Conservation (phyloP, 2,113 vertebrate species). For the Xiphophorus hellerii region DNA sequence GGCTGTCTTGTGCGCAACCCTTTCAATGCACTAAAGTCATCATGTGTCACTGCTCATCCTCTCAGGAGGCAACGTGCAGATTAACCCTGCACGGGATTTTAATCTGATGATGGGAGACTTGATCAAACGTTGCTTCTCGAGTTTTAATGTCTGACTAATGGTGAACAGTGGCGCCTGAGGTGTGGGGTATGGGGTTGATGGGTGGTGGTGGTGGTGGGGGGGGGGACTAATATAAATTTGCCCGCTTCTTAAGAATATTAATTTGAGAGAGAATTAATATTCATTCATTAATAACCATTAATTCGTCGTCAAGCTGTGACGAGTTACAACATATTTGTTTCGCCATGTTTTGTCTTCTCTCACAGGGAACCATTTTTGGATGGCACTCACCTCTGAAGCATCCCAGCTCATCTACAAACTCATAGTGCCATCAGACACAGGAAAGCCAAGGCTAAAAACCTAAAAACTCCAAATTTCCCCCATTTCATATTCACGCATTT, state of each 20-base stretch:
- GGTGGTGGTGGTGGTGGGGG: too few species aligned
- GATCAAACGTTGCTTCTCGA: conserved; percentile 17
- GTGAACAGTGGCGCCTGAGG: too few species aligned
- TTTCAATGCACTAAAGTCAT: conserved; percentile 69
- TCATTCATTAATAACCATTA: too few species aligned
- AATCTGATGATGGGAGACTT: conserved; percentile 34
- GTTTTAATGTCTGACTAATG: not conserved
- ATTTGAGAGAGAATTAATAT: too few species aligned
- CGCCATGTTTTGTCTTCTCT: not conserved
- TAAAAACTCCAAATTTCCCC: too few species aligned
- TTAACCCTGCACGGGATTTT: conserved; percentile 61
- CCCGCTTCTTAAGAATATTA: too few species aligned
- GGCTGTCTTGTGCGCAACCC: conserved; percentile 67
- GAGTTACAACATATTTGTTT: not conserved
- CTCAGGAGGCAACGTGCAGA: conserved; percentile 64
- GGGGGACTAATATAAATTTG: too few species aligned
- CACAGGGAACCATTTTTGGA: not conserved
- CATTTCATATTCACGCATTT: too few species aligned
- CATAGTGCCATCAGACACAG: not conserved
- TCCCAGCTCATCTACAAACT: not conserved
- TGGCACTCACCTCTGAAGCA: too few species aligned
- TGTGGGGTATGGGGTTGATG: too few species aligned
- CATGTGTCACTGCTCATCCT: conserved; percentile 73
- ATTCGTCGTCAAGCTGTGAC: not conserved
- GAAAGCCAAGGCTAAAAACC: not conserved